phyloP scores from a whole-genome alignment of 2,797 vertebrate species.

The Pangasius macronema region DNA sequence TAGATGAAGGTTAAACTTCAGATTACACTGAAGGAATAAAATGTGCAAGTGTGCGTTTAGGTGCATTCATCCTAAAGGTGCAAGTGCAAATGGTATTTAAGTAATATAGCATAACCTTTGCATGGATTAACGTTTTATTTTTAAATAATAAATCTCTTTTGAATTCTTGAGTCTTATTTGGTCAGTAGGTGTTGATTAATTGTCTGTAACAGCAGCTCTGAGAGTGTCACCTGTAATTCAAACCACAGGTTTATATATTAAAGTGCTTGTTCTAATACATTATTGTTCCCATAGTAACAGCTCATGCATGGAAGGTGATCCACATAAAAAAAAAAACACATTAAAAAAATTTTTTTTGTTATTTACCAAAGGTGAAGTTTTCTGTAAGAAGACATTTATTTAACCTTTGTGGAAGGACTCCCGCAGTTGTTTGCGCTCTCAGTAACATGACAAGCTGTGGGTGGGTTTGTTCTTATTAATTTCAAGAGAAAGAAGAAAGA shows the following conservation, averaged over 20 bases:
- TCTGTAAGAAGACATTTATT: constrained; percentile 4
- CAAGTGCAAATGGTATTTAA: neutral
- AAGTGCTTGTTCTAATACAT: neutral
- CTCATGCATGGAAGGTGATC: neutral
- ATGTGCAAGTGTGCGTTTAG: neutral
- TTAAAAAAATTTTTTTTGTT: neutral
- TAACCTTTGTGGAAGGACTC: neutral
- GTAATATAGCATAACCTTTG: neutral
- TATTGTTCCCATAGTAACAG: neutral
- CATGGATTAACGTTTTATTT: neutral
- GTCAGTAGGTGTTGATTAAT: neutral
- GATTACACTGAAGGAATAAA: neutral
- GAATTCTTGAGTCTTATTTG: neutral
- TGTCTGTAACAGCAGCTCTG: neutral
- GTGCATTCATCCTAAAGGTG: neutral
- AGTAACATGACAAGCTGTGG: neutral
- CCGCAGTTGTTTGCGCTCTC: neutral
- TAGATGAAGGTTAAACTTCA: neutral
- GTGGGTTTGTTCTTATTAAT: neutral
- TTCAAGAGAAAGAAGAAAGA: neutral
- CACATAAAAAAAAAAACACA: neutral
- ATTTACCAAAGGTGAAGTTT: neutral
- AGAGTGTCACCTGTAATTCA: neutral
- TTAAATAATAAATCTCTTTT: neutral
- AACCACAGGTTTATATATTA: neutral